These are phyloP conservation scores for Varroa destructor DNA, from an alignment of 1,140 invertebrate genomes.

Conservation along the genomic window DNA sequence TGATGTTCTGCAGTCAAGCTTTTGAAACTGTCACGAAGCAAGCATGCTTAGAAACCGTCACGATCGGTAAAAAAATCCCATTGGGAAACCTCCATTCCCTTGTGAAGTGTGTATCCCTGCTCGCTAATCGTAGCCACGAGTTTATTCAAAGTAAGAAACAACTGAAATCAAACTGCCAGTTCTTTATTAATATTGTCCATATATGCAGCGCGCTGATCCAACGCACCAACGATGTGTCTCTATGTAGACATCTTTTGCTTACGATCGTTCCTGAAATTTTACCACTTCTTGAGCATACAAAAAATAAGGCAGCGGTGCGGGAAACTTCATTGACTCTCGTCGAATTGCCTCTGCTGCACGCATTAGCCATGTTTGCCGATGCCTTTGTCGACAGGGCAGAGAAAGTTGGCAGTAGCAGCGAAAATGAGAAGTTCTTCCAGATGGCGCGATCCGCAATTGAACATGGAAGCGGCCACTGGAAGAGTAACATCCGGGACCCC, in stretches of 20 bases:
- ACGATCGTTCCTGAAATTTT: neutral
- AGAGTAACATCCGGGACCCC: slow-evolving; percentile 6
- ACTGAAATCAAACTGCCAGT: neutral
- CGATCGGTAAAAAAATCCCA: neutral
- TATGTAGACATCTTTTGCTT: neutral
- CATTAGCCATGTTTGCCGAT: neutral
- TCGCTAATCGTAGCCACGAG: neutral
- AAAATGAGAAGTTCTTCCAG: neutral
- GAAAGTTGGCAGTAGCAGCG: neutral
- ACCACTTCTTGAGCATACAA: neutral
- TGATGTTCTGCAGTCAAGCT: slow-evolving; percentile 13
- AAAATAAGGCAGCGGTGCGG: neutral
- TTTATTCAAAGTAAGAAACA: neutral
- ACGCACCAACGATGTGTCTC: neutral
- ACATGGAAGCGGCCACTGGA: slow-evolving; percentile 7
- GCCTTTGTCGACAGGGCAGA: neutral
- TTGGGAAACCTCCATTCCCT: slow-evolving; percentile 6
- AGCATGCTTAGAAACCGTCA: neutral
- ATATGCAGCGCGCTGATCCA: neutral
- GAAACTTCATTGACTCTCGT: slow-evolving; percentile 5
- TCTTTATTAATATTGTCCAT: slow-evolving; percentile 1
- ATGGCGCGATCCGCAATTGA: neutral
- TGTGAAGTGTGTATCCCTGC: neutral
- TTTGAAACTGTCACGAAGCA: slow-evolving; percentile 10
- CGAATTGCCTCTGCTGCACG: neutral